Conservation (phyloP, 2,888 invertebrate genomes). For the Amorpha juglandis region DNA sequence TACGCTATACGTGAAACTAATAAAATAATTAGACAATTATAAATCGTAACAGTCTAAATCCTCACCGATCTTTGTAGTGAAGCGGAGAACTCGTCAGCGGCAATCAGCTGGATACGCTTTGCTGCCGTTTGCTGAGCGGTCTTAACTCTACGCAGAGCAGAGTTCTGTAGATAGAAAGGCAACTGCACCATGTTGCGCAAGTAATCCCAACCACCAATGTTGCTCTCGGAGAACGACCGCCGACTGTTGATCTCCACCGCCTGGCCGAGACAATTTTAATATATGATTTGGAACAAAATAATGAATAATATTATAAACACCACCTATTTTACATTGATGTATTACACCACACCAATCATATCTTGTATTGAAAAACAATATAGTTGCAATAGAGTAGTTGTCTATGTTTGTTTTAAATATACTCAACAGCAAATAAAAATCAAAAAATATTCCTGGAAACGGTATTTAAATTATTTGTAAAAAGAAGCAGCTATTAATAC, state of each 20-base stretch:
- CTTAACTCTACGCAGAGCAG: constrained; percentile 95
- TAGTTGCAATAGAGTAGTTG: too few relatives aligned
- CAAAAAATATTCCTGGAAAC: too few relatives aligned
- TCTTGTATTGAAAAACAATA: too few relatives aligned
- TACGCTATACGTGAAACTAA: too few relatives aligned
- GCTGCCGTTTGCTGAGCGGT: constrained; percentile 92
- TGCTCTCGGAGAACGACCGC: constrained; percentile 94
- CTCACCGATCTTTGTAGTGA: constrained; percentile 80
- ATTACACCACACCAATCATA: background rate
- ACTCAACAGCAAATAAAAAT: too few relatives aligned
- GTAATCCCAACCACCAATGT: constrained; percentile 97
- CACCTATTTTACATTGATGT: constrained; percentile 3
- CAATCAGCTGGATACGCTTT: constrained; percentile 72
- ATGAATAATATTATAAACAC: background rate
- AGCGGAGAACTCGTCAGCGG: constrained; percentile 83
- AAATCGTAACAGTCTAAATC: constrained; percentile 24
- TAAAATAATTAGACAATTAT: too few relatives aligned
- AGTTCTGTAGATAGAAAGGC: constrained; percentile 99
- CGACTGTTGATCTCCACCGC: constrained; percentile 96
- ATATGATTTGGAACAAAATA: background rate
- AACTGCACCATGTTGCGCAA: constrained; percentile 97
- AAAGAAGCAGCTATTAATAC: too few relatives aligned
- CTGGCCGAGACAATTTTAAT: constrained; percentile 62
- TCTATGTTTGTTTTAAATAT: too few relatives aligned
- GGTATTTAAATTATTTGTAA: too few relatives aligned